A percentile compares a stretch with the other conserved stretches of the same genome.
These are phyloP conservation scores for Zaprionus vittiger DNA, from an alignment of 1,140 invertebrate species.

Conservation along the genomic window DNA sequence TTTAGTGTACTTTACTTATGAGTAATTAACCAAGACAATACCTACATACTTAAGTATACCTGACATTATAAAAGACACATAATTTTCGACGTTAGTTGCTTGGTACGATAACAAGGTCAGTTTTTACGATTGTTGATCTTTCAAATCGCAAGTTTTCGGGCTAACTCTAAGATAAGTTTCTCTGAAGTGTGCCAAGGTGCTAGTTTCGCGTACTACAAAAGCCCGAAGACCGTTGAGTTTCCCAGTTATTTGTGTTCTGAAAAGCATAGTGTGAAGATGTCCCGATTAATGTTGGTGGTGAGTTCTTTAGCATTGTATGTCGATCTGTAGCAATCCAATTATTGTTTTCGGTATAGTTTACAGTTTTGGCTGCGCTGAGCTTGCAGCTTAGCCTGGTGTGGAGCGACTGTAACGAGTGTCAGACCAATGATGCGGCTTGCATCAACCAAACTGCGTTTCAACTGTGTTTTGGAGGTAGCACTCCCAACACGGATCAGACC, in stretches of 20 bases:
- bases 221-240: not conserved
- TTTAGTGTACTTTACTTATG: not conserved
- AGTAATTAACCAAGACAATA: not conserved
- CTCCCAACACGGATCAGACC: conserved; percentile 51
- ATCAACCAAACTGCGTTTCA: conserved; percentile 71
- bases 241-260: conserved; percentile 1
- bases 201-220: conserved; percentile 15
- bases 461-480: conserved; percentile 59
- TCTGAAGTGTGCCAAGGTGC: conserved; percentile 29
- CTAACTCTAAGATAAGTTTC: not conserved
- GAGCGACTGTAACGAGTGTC: conserved; percentile 65
- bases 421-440: conserved; percentile 71
- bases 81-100: not conserved
- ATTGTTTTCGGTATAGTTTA: not conserved
- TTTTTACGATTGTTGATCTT: conserved; percentile 2
- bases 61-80: not conserved
- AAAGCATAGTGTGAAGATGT: conserved; percentile 17
- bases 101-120: not conserved
- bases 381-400: conserved; percentile 28
- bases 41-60: not conserved
- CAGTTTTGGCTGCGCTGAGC: conserved; percentile 12
- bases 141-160: conserved; percentile 21
- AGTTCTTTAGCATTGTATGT: not conserved
- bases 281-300: not conserved
- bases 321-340: not conserved